phyloP scores from a whole-genome alignment of 2,113 vertebrate species.

The Petaurus breviceps region DNA sequence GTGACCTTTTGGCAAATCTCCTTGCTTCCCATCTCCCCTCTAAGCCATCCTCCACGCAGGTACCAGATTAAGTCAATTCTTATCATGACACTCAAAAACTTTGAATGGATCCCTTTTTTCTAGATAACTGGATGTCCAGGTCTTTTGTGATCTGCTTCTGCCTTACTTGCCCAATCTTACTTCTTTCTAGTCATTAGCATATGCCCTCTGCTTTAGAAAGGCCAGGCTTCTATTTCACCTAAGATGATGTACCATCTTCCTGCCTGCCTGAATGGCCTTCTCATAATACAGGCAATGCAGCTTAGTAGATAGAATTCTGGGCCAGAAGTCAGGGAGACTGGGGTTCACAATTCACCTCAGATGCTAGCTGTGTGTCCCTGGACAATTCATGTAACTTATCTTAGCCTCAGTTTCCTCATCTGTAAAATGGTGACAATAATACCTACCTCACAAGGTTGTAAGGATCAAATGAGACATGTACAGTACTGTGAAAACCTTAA shows the following conservation, averaged over 20 bases:
- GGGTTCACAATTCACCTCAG: neutral
- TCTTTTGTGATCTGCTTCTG: neutral
- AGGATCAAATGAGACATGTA: neutral
- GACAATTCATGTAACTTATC: neutral
- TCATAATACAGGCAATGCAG: neutral
- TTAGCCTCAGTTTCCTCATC: neutral
- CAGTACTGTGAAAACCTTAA: neutral
- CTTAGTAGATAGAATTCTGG: neutral
- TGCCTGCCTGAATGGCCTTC: neutral
- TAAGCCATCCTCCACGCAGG: neutral
- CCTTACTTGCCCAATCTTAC: neutral
- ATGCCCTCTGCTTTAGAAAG: neutral
- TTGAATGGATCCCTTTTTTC: slow-evolving; percentile 6
- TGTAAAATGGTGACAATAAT: neutral
- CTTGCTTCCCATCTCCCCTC: neutral
- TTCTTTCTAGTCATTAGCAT: neutral
- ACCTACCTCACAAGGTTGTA: neutral
- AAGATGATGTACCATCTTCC: neutral
- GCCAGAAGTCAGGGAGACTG: neutral
- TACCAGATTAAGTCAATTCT: neutral
- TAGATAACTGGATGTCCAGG: slow-evolving; percentile 1
- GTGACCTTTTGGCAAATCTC: neutral
- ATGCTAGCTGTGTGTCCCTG: neutral
- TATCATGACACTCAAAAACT: neutral
- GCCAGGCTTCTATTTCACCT: neutral